Percentiles rank a stretch among this genome's conserved stretches.
These are phyloP conservation scores for Drosophila koepferae DNA, from an alignment of 2,888 invertebrate species.

Conservation along the genomic window DNA sequence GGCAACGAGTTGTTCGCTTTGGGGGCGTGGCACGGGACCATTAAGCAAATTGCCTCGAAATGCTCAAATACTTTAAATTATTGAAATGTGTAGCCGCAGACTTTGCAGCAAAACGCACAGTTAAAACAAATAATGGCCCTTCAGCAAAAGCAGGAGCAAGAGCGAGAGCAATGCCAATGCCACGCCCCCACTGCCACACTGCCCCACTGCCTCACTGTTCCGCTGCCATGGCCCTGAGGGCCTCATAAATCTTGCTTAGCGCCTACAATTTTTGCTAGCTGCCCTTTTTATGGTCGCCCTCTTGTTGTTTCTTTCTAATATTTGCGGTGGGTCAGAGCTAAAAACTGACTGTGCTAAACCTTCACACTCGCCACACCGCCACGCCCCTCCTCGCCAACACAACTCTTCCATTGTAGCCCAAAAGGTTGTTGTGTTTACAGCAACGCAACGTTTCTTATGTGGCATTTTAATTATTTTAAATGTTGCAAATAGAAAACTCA, in stretches of 20 bases:
- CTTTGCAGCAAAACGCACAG: constrained; percentile 47
- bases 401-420: neutral
- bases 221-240: constrained; percentile 43
- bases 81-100: constrained; percentile 66
- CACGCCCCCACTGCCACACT: constrained; percentile 30
- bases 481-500: constrained; percentile 49
- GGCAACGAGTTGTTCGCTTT: neutral
- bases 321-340: constrained; percentile 50
- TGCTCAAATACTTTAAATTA: constrained; percentile 73
- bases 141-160: constrained; percentile 11
- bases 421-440: constrained; percentile 18
- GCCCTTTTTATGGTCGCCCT: constrained; percentile 31
- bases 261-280: constrained; percentile 36
- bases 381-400: neutral
- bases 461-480: constrained; percentile 73
- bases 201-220: neutral
- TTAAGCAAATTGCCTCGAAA: constrained; percentile 75
- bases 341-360: neutral
- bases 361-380: neutral
- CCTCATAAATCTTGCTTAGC: constrained; percentile 77
- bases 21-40: constrained; percentile 44
- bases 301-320: constrained; percentile 31
- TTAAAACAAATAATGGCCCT: constrained; percentile 65
- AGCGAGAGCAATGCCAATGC: constrained; percentile 55
- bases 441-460: constrained; percentile 46